Evolutionary conservation across 2,113 vertebrate genomes (phyloP).

Genomic region (Apodemus speciosus): DNA sequence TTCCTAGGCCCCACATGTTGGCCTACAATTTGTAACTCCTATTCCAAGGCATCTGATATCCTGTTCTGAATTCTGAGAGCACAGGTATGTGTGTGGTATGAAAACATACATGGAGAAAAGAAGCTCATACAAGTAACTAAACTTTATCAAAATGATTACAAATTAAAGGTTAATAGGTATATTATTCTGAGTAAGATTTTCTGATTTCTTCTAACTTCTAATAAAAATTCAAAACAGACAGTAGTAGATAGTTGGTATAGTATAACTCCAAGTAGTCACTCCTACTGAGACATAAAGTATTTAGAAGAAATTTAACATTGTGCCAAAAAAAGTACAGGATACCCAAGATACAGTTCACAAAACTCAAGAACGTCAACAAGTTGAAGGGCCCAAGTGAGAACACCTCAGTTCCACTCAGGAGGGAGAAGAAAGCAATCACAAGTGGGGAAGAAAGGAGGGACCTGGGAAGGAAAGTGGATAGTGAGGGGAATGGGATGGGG

Average conservation of each 20-base stretch:
- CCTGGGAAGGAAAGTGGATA: too few species aligned
- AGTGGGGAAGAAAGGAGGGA: too few species aligned
- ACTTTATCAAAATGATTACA: background rate
- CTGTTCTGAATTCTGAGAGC: background rate
- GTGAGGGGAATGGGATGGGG: too few species aligned
- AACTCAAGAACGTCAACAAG: too few species aligned
- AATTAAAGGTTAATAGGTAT: background rate
- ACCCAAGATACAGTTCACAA: too few species aligned
- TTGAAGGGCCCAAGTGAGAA: too few species aligned
- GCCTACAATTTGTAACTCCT: background rate
- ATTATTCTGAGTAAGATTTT: background rate
- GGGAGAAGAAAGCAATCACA: too few species aligned
- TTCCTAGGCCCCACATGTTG: background rate
- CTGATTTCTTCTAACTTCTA: background rate
- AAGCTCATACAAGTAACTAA: background rate
- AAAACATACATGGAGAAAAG: background rate
- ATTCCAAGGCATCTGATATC: background rate
- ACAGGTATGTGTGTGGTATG: background rate
- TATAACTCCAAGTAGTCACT: background rate
- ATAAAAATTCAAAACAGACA: slow-evolving; percentile 5
- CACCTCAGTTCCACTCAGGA: too few species aligned
- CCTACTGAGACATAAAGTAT: background rate
- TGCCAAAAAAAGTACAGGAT: too few species aligned
- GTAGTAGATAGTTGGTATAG: background rate
- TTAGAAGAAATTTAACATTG: background rate